phyloP scores from a whole-genome alignment of 1,140 invertebrate species.

The Sogatella furcifera region DNA sequence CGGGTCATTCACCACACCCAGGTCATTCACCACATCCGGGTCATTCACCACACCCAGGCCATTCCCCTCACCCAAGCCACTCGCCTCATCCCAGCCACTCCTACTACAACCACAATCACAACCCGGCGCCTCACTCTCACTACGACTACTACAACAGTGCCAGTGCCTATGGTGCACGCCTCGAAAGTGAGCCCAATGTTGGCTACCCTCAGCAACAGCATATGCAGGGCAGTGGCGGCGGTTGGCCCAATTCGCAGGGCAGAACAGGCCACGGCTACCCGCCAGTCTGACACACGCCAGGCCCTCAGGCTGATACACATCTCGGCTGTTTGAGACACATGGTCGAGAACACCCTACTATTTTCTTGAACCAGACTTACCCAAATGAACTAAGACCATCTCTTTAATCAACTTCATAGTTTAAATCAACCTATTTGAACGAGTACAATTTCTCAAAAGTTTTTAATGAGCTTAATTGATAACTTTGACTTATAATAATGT shows the following conservation, averaged over 20 bases:
- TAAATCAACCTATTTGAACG: too few species aligned
- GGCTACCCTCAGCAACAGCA: constrained; percentile 2
- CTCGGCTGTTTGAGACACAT: constrained; percentile 19
- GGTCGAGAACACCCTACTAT: constrained; percentile 14
- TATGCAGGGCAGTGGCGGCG: background rate
- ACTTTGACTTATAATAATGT: too few species aligned
- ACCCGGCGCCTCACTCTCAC: constrained; percentile 1
- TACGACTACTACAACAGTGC: constrained; percentile 12
- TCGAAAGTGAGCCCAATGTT: constrained; percentile 5
- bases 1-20: constrained; percentile 6
- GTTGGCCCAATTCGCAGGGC: constrained; percentile 13
- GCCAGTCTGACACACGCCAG: constrained; percentile 22
- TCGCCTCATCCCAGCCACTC: constrained; percentile 2
- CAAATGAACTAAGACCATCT: too few species aligned
- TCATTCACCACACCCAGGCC: constrained; percentile 1
- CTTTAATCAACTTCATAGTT: too few species aligned
- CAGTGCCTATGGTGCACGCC: background rate
- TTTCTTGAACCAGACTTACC: too few species aligned
- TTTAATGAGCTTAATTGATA: too few species aligned
- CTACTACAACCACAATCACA: constrained; percentile 1
- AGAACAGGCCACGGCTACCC: constrained; percentile 12
- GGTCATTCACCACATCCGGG: constrained; percentile 5
- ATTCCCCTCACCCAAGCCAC: constrained; percentile 1
- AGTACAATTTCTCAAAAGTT: too few species aligned
- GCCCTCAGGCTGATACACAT: constrained; percentile 20